Base-by-base conservation (phyloP, 2,113 vertebrate genomes). In the Ondatra zibethicus region DNA sequence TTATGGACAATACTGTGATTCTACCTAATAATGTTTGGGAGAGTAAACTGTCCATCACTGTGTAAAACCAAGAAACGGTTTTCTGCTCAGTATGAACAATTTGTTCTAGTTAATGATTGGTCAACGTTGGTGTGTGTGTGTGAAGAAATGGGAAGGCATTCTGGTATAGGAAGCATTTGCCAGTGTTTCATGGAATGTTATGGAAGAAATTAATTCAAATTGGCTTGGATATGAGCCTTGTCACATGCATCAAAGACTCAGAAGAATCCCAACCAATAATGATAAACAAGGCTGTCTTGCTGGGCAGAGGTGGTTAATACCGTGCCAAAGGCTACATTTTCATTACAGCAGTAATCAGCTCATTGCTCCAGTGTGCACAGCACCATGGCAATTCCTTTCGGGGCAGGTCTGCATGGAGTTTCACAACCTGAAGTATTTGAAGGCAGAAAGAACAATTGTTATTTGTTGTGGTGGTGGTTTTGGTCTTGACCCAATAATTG, bases 231-330 rank as follows among this genome's bases (percentile, higher is more conserved):
- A 95, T 75, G 92, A 97, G 91, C 52, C 92, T 97, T 97, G 87
- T 96, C 91, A 91, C 75, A 96, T 66, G 81, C 4, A 14, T 96
- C 92, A 86, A 97, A 97, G 91, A 81, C 61, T 92, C 96, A 94
- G 82, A 97, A 98, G 93, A 94, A 77, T 96, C 93, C 65, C 96
- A 92, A 96, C 84, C 85, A 96, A 92, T 95, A 86, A 94, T 92
- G 94, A 97, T 86, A 92, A 97, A 96, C 90, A 97, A 88, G 75
- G 47, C 65, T 77, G 21, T 91, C 93, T 92, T 87, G 29, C 96
- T 91, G 86, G 77, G 96, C 93, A 66, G 90, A 96, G 61, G 39
- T 87, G 61, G 33, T 93, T 95, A 55, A 93, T 91, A 86, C 23
- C 0, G 1, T 68, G 92, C 92, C 95, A 94, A 95, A 92, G 82